Evolutionary conservation across 2,888 invertebrate species (phyloP).

Genomic region (Athalia circularis): DNA sequence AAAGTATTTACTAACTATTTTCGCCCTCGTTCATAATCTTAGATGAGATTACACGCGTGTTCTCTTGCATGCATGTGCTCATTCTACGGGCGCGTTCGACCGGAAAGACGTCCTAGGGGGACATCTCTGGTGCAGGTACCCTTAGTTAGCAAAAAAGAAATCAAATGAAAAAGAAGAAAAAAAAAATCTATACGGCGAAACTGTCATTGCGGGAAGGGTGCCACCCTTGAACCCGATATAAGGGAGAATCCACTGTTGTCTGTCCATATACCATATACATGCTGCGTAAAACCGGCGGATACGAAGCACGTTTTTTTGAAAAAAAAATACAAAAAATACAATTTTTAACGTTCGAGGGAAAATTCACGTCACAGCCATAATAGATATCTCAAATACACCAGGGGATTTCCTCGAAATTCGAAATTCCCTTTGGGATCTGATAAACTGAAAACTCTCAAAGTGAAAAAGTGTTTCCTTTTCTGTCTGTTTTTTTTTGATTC

Average conservation of each 20-base stretch:
- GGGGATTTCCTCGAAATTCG: background rate
- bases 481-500: too few relatives aligned
- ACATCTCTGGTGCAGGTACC: conserved; percentile 58
- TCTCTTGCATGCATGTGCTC: conserved; percentile 51
- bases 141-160: conserved; percentile 45
- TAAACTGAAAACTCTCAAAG: background rate
- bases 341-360: conserved; percentile 15
- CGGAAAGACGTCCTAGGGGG: conserved; percentile 66
- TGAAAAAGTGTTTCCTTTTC: background rate
- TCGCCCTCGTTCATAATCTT: conserved; percentile 57
- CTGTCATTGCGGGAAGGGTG: conserved; percentile 37
- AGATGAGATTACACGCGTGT: conserved; percentile 54
- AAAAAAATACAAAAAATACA: background rate
- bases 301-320: conserved; percentile 21
- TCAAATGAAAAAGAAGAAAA: conserved; percentile 21
- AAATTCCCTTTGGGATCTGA: too few relatives aligned
- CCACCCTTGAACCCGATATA: conserved; percentile 10
- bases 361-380: background rate
- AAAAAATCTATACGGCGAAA: conserved; percentile 25
- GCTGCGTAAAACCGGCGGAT: background rate
- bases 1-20: conserved; percentile 61
- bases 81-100: conserved; percentile 68
- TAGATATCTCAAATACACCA: background rate
- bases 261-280: background rate
- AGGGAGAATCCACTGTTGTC: conserved; percentile 7